Percentiles rank a stretch among this genome's conserved stretches.
Conservation (phyloP, 2,888 invertebrate species). For the Tipula vernalis region DNA sequence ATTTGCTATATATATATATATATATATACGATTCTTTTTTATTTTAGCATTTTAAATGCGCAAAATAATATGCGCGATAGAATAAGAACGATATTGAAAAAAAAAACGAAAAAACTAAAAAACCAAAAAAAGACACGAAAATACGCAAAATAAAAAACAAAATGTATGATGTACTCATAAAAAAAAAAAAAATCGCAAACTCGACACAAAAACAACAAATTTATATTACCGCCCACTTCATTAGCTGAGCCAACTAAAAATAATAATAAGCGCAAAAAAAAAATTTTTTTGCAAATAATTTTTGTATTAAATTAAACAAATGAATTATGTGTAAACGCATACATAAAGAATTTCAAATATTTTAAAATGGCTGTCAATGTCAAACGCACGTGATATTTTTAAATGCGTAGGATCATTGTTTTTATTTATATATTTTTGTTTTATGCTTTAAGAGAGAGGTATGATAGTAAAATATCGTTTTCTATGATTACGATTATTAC, state of each 20-base stretch:
- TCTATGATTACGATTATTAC: background rate
- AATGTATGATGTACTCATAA: background rate
- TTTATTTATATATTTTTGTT: background rate
- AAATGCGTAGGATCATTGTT: background rate
- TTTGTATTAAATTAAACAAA: background rate
- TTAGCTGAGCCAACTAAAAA: constrained; percentile 9
- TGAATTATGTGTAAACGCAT: background rate
- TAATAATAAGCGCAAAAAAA: background rate
- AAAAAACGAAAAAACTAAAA: background rate
- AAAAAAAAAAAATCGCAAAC: background rate
- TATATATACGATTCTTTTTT: background rate
- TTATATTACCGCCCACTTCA: constrained; percentile 7
- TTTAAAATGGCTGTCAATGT: background rate
- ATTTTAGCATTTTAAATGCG: background rate
- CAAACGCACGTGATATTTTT: background rate
- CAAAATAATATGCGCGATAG: background rate
- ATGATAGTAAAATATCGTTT: background rate
- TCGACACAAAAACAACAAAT: background rate
- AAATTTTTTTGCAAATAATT: background rate
- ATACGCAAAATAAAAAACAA: background rate
- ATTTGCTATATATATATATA: background rate
- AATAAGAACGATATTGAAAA: background rate
- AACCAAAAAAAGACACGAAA: background rate
- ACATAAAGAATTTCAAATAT: background rate
- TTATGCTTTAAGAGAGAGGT: background rate